These are phyloP conservation scores for Himalopsyche tibetana DNA, from an alignment of 2,888 invertebrate genomes.

Conservation along the genomic window DNA sequence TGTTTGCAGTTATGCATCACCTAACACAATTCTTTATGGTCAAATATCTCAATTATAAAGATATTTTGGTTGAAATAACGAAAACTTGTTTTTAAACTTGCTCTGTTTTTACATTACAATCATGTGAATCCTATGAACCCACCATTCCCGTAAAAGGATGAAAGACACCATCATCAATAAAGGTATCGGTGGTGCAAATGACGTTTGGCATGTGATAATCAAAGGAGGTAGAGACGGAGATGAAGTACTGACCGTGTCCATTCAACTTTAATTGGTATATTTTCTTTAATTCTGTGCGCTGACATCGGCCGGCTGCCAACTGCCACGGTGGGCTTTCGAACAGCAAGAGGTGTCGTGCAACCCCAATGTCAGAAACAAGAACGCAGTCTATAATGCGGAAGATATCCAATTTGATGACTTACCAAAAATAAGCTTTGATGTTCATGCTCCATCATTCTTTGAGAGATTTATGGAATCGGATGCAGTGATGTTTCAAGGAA, in stretches of 20 bases:
- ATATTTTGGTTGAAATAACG: too few relatives aligned
- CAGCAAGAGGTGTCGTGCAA: slow-evolving; percentile 98
- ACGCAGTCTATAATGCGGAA: slow-evolving; percentile 95
- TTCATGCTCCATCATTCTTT: slow-evolving; percentile 92
- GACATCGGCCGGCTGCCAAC: slow-evolving; percentile 92
- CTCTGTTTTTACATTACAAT: too few relatives aligned
- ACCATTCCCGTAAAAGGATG: too few relatives aligned
- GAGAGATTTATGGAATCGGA: slow-evolving; percentile 95
- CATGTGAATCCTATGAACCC: too few relatives aligned
- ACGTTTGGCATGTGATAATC: slow-evolving; percentile 92
- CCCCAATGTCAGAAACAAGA: slow-evolving; percentile 90
- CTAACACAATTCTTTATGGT: too few relatives aligned
- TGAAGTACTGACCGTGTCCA: slow-evolving; percentile 88
- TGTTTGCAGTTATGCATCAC: too few relatives aligned
- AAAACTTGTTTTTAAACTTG: too few relatives aligned
- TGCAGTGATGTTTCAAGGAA: slow-evolving; percentile 97
- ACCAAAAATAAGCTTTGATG: slow-evolving; percentile 93
- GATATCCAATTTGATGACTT: slow-evolving; percentile 91
- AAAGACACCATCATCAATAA: slow-evolving; percentile 70
- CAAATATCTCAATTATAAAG: too few relatives aligned
- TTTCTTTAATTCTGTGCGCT: slow-evolving; percentile 92
- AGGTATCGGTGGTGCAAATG: slow-evolving; percentile 96
- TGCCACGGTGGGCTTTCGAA: slow-evolving; percentile 97
- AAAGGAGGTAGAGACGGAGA: slow-evolving; percentile 87
- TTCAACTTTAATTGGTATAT: slow-evolving; percentile 90